A percentile compares a stretch with the other conserved stretches of the same genome.
Conservation (phyloP, 2,797 vertebrate genomes). For the Enteromius trimaculatus region DNA sequence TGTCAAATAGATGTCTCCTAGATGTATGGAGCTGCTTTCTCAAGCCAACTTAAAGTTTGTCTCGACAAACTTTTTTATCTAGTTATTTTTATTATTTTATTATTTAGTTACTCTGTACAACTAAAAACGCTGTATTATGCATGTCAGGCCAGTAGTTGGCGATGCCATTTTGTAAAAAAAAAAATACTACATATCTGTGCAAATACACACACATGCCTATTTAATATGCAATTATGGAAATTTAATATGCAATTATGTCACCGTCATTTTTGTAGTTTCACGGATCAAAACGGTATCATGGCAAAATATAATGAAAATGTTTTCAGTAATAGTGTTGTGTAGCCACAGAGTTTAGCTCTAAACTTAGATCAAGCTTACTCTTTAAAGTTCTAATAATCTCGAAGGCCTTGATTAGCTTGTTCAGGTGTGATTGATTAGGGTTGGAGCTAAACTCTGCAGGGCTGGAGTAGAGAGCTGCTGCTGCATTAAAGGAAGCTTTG, state of each 20-base stretch:
- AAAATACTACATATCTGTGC: neutral
- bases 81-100: neutral
- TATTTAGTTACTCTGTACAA: neutral
- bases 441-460: neutral
- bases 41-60: too few species aligned
- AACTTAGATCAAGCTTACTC: neutral
- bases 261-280: neutral
- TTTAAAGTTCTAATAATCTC: neutral
- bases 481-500: constrained; percentile 2
- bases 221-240: too few species aligned
- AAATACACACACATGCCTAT: neutral
- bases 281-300: too few species aligned
- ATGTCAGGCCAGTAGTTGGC: neutral
- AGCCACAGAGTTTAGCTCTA: neutral
- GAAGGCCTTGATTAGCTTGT: neutral
- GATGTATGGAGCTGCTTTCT: too few species aligned
- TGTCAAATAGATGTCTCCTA: too few species aligned
- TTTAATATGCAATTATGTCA: neutral
- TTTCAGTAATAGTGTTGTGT: neutral
- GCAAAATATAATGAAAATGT: too few species aligned
- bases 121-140: neutral
- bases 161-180: neutral
- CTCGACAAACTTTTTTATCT: too few species aligned
- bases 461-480: neutral
- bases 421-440: neutral